Percentiles rank a stretch among this genome's conserved stretches.
Conservation (phyloP, 2,797 vertebrate species). For the Smutsia gigantea region DNA sequence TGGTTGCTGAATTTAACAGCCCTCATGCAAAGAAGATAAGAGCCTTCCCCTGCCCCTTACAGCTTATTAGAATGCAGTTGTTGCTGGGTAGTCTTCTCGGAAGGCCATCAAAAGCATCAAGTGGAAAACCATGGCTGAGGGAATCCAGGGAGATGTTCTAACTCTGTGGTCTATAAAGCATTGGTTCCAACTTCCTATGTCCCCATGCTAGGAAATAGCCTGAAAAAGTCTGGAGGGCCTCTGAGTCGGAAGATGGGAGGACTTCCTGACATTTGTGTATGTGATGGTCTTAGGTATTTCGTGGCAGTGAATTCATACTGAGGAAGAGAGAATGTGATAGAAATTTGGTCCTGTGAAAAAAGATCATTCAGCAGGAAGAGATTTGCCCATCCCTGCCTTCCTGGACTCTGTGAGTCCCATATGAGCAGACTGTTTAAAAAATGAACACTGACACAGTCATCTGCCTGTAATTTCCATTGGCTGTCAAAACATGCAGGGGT, state of each 20-base stretch:
- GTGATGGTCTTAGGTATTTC: background rate
- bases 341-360: background rate
- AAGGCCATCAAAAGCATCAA: background rate
- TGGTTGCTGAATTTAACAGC: background rate
- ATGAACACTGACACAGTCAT: background rate
- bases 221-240: background rate
- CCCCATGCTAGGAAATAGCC: background rate
- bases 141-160: background rate
- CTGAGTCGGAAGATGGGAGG: background rate
- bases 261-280: background rate
- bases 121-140: background rate
- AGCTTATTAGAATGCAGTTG: background rate
- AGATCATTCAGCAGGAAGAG: background rate
- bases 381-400: background rate
- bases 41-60: background rate
- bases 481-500: background rate
- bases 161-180: background rate
- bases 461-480: background rate
- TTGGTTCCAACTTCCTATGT: background rate
- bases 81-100: background rate
- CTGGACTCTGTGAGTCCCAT: background rate
- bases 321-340: background rate
- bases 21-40: background rate
- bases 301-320: background rate
- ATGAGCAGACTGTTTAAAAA: background rate